Percentiles rank a stretch among this genome's conserved stretches.
phyloP scores from a whole-genome alignment of 1,140 invertebrate genomes.

The Armadillidium nasatum region DNA sequence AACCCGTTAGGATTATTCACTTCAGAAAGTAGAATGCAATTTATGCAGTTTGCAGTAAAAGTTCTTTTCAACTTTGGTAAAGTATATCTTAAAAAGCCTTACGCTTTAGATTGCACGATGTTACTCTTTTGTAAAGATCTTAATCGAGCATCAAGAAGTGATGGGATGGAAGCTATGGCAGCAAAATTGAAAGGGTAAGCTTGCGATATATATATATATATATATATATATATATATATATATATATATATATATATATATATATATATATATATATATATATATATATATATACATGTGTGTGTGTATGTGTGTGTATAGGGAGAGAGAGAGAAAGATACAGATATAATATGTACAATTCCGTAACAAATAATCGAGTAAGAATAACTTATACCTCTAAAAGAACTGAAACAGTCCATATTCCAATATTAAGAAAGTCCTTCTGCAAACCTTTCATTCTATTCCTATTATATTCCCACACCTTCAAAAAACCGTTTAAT shows the following conservation, averaged over 20 bases:
- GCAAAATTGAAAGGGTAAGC: constrained; percentile 41
- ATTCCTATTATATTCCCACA: too few species aligned
- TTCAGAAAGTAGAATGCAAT: constrained; percentile 30
- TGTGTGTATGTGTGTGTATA: too few species aligned
- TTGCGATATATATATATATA: constrained; percentile 18
- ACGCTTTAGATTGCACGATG: constrained; percentile 43
- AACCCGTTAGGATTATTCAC: constrained; percentile 35
- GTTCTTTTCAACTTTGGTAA: constrained; percentile 39
- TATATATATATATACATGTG: neutral
- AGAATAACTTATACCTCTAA: too few species aligned
- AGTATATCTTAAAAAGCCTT: constrained; percentile 39
- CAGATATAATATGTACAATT: too few species aligned
- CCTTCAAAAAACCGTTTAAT: too few species aligned
- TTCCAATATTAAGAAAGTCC: too few species aligned
- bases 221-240: constrained; percentile 30
- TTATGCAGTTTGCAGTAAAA: constrained; percentile 41
- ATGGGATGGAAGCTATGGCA: constrained; percentile 39
- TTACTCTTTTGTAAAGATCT: constrained; percentile 43
- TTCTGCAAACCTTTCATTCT: too few species aligned
- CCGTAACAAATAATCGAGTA: too few species aligned
- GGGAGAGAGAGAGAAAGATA: too few species aligned
- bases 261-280: constrained; percentile 24
- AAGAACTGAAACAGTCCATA: too few species aligned
- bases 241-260: constrained; percentile 25
- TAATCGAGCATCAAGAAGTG: constrained; percentile 30